Evolutionary conservation across 2,113 vertebrate species (phyloP).

Genomic region (Amazona guildingii): DNA sequence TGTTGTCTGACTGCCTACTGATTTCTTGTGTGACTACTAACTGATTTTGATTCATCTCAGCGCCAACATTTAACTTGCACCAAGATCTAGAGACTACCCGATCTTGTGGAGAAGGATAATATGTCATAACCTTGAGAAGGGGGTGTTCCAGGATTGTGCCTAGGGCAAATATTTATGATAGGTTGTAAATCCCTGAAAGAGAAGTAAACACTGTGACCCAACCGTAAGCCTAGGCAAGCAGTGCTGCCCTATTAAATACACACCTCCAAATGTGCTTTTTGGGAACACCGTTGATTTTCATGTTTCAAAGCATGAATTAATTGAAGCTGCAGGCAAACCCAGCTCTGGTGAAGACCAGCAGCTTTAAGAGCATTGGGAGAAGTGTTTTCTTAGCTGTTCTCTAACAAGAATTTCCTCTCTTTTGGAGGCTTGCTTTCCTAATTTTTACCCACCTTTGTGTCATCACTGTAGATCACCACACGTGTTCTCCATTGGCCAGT

Average conservation of each 20-base stretch:
- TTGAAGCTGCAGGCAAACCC: slow-evolving; percentile 16
- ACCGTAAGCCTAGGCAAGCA: not conserved
- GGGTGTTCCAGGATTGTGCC: not conserved
- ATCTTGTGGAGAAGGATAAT: not conserved
- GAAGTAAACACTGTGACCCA: not conserved
- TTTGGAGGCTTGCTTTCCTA: slow-evolving; percentile 35
- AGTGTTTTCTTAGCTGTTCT: not conserved
- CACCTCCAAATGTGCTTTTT: not conserved
- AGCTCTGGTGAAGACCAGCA: not conserved
- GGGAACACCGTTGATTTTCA: not conserved
- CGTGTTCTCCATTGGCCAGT: slow-evolving; percentile 92
- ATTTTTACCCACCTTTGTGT: slow-evolving; percentile 55
- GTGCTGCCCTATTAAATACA: not conserved
- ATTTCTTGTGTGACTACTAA: not conserved
- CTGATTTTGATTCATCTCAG: not conserved
- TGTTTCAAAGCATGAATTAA: not conserved
- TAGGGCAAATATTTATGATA: not conserved
- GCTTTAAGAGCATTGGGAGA: not conserved
- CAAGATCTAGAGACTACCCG: not conserved
- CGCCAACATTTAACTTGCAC: not conserved
- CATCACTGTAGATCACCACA: slow-evolving; percentile 87
- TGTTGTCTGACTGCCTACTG: not conserved
- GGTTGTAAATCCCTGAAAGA: not conserved
- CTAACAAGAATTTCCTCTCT: slow-evolving; percentile 45
- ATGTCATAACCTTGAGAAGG: not conserved